phyloP scores from a whole-genome alignment of 2,888 invertebrate species.

The Phaedon cochleariae region DNA sequence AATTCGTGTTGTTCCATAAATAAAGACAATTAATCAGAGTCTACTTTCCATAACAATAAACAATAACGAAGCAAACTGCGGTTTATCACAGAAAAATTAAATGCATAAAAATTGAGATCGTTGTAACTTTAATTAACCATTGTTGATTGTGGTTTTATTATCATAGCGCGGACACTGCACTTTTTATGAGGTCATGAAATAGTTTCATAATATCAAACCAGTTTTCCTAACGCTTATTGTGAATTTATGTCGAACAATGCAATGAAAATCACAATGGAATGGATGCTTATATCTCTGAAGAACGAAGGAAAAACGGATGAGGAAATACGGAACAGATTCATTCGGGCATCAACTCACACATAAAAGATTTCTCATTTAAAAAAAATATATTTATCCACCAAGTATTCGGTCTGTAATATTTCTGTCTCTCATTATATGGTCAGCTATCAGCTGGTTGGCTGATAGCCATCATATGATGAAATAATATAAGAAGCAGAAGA shows the following conservation, averaged over 20 bases:
- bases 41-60: conserved; percentile 26
- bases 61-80: conserved; percentile 22
- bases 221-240: background rate
- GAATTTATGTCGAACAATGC: background rate
- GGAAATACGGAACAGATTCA: too few species aligned
- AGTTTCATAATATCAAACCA: background rate
- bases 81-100: conserved; percentile 16
- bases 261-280: background rate
- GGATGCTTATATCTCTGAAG: too few species aligned
- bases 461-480: too few species aligned
- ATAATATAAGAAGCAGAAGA: too few species aligned
- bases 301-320: too few species aligned
- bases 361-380: too few species aligned
- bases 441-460: too few species aligned
- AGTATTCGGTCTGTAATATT: too few species aligned
- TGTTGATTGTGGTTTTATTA: conserved; percentile 15
- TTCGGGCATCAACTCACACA: too few species aligned
- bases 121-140: conserved; percentile 26
- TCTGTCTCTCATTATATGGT: too few species aligned
- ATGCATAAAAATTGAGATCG: conserved; percentile 19
- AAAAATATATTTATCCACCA: too few species aligned
- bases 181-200: background rate
- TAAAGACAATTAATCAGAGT: conserved; percentile 21
- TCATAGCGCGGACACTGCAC: conserved; percentile 3
- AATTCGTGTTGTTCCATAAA: conserved; percentile 12